Evolutionary conservation across 1,140 invertebrate species (phyloP).

Genomic region (Anadara kagoshimensis): DNA sequence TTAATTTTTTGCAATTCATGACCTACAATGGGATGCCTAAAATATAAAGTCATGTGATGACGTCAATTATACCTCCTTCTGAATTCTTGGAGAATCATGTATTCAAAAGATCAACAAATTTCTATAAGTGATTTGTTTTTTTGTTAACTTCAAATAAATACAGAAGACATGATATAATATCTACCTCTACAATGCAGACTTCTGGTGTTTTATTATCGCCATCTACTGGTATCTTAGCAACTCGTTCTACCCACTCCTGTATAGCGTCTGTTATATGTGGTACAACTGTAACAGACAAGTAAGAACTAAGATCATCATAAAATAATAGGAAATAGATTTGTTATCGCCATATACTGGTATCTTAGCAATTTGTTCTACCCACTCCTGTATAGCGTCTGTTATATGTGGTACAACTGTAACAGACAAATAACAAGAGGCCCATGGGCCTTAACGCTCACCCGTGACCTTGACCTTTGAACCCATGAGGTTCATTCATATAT

Average conservation of each 20-base stretch:
- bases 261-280: constrained; percentile 99
- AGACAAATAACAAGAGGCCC: constrained; percentile 41
- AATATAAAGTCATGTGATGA: too few species aligned
- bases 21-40: too few species aligned
- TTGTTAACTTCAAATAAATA: too few species aligned
- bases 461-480: too few species aligned
- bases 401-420: constrained; percentile 97
- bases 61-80: too few species aligned
- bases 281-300: constrained; percentile 83
- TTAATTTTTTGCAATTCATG: too few species aligned
- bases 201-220: constrained; percentile 80
- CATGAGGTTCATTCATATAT: too few species aligned
- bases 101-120: too few species aligned
- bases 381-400: constrained; percentile 98
- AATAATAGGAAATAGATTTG: not conserved
- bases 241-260: constrained; percentile 97
- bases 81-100: too few species aligned
- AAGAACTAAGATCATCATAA: not conserved
- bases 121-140: too few species aligned
- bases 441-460: too few species aligned
- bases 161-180: too few species aligned
- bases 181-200: constrained; percentile 79
- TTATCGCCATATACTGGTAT: constrained; percentile 83
- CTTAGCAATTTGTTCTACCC: constrained; percentile 93
- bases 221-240: constrained; percentile 90